Percentiles rank a stretch among this genome's conserved stretches.
Conservation (phyloP, 2,797 vertebrate species). For the Steatocranus sp. region DNA sequence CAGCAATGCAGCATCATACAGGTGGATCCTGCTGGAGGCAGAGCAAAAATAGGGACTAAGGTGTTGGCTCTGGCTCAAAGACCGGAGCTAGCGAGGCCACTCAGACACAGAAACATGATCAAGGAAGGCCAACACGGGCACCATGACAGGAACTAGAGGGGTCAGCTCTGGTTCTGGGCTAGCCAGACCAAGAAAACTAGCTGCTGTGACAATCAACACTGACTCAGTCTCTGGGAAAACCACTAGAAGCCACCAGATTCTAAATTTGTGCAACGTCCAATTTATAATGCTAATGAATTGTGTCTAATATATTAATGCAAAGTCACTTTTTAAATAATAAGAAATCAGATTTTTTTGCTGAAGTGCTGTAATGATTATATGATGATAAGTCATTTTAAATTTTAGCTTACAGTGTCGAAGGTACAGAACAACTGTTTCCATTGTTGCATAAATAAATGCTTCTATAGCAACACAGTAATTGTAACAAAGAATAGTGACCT, state of each 20-base stretch:
- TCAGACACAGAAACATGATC: background rate
- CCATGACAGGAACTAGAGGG: background rate
- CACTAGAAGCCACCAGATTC: background rate
- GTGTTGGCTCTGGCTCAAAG: background rate
- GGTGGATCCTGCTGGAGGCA: background rate
- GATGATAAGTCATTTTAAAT: too few species aligned
- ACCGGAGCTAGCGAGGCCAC: rapidly evolving
- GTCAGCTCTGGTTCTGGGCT: background rate
- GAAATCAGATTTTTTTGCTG: background rate
- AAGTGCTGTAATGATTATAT: background rate
- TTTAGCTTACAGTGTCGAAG: rapidly evolving
- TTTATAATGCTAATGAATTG: background rate
- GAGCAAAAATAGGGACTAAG: background rate
- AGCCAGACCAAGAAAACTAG: background rate
- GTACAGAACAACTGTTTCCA: conserved; percentile 1
- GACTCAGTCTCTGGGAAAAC: background rate
- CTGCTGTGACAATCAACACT: background rate
- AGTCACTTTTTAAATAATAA: background rate
- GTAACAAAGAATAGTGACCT: conserved; percentile 48
- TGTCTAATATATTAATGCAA: background rate
- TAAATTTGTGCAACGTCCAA: rapidly evolving
- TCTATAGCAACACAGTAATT: background rate
- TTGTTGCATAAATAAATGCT: conserved; percentile 2
- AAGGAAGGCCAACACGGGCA: background rate
- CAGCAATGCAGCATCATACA: background rate